Conservation (phyloP, 1,140 invertebrate species). For the Coptotermes formosanus region DNA sequence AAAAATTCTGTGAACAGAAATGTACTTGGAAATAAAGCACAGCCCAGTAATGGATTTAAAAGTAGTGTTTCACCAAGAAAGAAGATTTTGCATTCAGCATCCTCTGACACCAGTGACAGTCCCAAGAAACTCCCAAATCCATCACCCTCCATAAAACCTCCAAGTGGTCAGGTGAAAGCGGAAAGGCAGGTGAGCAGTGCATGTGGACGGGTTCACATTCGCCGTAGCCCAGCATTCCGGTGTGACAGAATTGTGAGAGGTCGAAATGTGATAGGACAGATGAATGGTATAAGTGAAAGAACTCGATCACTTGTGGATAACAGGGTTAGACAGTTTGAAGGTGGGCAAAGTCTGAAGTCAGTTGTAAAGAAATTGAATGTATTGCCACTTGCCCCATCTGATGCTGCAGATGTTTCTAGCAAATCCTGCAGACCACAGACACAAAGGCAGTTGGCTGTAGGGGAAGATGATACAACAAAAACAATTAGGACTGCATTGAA, state of each 20-base stretch:
- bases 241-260: slow-evolving; percentile 28
- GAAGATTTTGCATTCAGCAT: neutral
- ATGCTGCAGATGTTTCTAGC: neutral
- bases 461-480: neutral
- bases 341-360: neutral
- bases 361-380: neutral
- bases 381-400: neutral
- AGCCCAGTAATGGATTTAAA: neutral
- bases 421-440: neutral
- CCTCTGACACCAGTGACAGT: neutral
- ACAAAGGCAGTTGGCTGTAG: neutral
- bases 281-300: neutral
- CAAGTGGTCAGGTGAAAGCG: neutral
- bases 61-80: neutral
- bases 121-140: neutral
- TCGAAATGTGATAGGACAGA: slow-evolving; percentile 3
- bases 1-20: neutral
- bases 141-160: neutral
- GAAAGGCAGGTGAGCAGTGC: slow-evolving; percentile 15
- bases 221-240: slow-evolving; percentile 31
- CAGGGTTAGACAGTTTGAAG: slow-evolving; percentile 22
- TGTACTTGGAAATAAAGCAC: neutral
- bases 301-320: slow-evolving; percentile 20
- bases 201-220: slow-evolving; percentile 20
- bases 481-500: neutral